Percentiles rank a stretch among this genome's conserved stretches.
Conservation (phyloP, 2,113 vertebrate genomes). For the Menidia beryllina region DNA sequence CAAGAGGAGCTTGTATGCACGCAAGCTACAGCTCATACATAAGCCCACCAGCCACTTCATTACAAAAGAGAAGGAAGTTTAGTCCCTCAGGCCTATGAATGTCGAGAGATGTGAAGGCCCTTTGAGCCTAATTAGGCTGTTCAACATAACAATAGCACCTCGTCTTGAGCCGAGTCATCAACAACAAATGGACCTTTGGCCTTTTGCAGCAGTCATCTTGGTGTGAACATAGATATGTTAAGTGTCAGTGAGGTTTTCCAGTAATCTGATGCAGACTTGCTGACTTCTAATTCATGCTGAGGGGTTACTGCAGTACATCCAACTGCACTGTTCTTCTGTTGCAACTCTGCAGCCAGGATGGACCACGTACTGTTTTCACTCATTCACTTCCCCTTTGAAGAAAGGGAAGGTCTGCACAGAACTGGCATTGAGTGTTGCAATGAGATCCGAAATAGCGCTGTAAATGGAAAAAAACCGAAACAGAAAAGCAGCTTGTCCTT, state of each 20-base stretch:
- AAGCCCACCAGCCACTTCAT: constrained; percentile 31
- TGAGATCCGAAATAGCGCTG: neutral
- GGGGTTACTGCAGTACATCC: constrained; percentile 39
- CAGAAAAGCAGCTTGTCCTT: neutral
- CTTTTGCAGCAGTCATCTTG: constrained; percentile 26
- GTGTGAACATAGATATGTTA: constrained; percentile 52
- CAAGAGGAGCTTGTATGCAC: constrained; percentile 56
- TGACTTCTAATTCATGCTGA: constrained; percentile 19
- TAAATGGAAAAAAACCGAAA: constrained; percentile 15
- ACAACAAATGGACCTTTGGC: constrained; percentile 28
- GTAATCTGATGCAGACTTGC: constrained; percentile 46
- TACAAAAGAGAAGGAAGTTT: constrained; percentile 56
- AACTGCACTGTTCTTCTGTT: constrained; percentile 19
- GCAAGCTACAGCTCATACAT: constrained; percentile 54
- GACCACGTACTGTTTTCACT: constrained; percentile 32
- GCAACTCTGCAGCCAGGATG: constrained; percentile 8
- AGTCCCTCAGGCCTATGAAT: constrained; percentile 4
- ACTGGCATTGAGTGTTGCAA: constrained; percentile 33
- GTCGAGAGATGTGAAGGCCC: constrained; percentile 32
- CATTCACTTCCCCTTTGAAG: constrained; percentile 36
- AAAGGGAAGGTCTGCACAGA: constrained; percentile 42
- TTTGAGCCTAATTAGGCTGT: constrained; percentile 32
- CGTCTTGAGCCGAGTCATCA: constrained; percentile 3
- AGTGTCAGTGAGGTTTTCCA: constrained; percentile 12
- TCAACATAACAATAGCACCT: constrained; percentile 25